Conservation (phyloP, 1,140 invertebrate species). For the Sogatella furcifera region DNA sequence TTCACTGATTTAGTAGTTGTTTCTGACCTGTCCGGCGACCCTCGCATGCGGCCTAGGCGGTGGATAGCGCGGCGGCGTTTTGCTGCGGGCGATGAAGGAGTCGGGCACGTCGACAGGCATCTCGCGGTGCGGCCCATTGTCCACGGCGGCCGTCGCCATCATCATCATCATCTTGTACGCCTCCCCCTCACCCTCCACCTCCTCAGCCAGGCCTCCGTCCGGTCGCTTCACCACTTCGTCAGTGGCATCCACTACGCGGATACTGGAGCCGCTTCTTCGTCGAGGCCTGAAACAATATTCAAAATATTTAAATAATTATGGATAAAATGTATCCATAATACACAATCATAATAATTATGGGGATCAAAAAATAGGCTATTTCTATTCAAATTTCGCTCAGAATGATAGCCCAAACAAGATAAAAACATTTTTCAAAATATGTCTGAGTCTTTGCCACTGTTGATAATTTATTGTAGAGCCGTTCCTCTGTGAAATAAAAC, state of each 20-base stretch:
- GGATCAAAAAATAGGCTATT: too few relatives aligned
- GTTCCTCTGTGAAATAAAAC: too few relatives aligned
- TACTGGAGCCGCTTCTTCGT: slow-evolving; percentile 52
- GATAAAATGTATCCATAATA: too few relatives aligned
- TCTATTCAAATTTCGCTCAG: too few relatives aligned
- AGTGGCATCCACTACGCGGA: slow-evolving; percentile 45
- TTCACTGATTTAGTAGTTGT: background rate
- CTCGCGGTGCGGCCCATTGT: slow-evolving; percentile 72
- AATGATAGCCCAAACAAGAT: too few relatives aligned
- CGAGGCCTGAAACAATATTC: slow-evolving; percentile 42
- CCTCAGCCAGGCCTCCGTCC: slow-evolving; percentile 26
- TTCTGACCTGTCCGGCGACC: slow-evolving; percentile 14
- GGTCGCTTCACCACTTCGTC: slow-evolving; percentile 32
- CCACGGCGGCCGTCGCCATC: slow-evolving; percentile 45
- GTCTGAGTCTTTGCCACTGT: too few relatives aligned
- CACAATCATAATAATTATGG: too few relatives aligned
- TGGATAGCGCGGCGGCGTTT: slow-evolving; percentile 84
- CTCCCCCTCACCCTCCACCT: slow-evolving; percentile 16
- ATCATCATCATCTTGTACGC: slow-evolving; percentile 53
- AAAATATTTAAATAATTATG: background rate
- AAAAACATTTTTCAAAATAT: too few relatives aligned
- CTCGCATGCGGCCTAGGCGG: slow-evolving; percentile 36
- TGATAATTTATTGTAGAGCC: too few relatives aligned
- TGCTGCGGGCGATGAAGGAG: slow-evolving; percentile 81
- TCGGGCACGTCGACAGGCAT: slow-evolving; percentile 98